Evolutionary conservation across 30 jellyfish, hydroid and myxozoan genomes (phyloP).

Genomic region (Catostylus mosaicus): DNA sequence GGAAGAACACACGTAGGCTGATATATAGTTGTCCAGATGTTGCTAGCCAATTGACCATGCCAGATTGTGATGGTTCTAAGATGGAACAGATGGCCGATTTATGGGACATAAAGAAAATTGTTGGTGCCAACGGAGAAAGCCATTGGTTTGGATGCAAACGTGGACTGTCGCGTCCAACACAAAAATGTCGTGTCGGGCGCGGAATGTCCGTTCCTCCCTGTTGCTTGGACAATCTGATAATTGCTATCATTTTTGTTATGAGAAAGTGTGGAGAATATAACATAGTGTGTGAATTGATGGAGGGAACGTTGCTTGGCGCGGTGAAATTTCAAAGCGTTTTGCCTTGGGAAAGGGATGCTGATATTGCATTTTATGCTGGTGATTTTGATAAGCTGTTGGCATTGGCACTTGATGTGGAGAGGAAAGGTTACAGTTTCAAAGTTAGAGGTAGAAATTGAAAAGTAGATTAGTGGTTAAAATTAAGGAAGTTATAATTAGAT

Average conservation of each 20-base stretch:
- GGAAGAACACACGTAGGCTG: background rate
- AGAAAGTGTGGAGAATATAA: slow-evolving; percentile 28
- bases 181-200: slow-evolving; percentile 56
- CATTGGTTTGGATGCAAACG: slow-evolving; percentile 90
- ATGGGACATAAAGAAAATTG: slow-evolving; percentile 80
- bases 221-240: slow-evolving; percentile 78
- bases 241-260: slow-evolving; percentile 73
- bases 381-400: slow-evolving; percentile 51
- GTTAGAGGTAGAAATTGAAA: slow-evolving; percentile 43
- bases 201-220: slow-evolving; percentile 99
- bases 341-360: slow-evolving; percentile 99
- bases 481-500: no score
- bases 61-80: slow-evolving; percentile 7
- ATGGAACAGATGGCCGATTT: slow-evolving; percentile 38
- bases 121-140: slow-evolving; percentile 22
- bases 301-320: slow-evolving; percentile 92
- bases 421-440: slow-evolving; percentile 43
- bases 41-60: slow-evolving; percentile 28
- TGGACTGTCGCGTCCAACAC: slow-evolving; percentile 14
- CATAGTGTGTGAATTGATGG: slow-evolving; percentile 74
- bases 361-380: slow-evolving; percentile 74
- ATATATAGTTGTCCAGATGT: slow-evolving; percentile 91
- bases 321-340: slow-evolving; percentile 65
- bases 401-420: slow-evolving; percentile 7
- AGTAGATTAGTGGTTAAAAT: no score